Percentiles rank a stretch among this genome's conserved stretches.
These are phyloP conservation scores for Euthynnus affinis DNA, from an alignment of 2,797 vertebrate species.

Conservation along the genomic window DNA sequence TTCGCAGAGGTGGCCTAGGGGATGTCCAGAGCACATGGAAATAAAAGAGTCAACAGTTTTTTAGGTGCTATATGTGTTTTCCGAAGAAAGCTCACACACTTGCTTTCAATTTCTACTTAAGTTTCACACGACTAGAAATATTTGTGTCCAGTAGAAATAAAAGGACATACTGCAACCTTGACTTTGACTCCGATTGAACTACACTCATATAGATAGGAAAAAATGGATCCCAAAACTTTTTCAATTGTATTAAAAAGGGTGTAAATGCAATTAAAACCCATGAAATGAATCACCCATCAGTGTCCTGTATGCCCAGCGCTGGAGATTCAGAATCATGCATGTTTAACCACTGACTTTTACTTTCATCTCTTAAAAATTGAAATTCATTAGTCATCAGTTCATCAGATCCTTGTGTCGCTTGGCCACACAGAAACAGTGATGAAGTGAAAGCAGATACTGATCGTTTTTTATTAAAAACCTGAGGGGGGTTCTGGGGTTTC, in stretches of 20 bases:
- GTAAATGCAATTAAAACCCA: too few species aligned
- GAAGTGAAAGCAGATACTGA: not conserved
- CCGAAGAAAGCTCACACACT: not conserved
- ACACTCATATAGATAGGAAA: not conserved
- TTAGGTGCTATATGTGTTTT: not conserved
- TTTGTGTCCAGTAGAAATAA: not conserved
- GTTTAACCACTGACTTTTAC: not conserved
- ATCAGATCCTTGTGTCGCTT: not conserved
- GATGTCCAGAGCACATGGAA: constrained; percentile 36
- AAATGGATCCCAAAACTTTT: too few species aligned
- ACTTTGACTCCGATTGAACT: not conserved
- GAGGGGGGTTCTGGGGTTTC: not conserved
- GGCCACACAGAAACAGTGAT: not conserved
- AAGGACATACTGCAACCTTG: not conserved
- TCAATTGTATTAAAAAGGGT: too few species aligned
- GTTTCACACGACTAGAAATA: not conserved
- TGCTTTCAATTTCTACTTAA: constrained; percentile 40
- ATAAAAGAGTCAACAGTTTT: constrained; percentile 32
- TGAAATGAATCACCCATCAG: not conserved
- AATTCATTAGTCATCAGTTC: not conserved
- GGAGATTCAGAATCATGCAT: not conserved
- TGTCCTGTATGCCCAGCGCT: not conserved
- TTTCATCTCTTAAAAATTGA: not conserved
- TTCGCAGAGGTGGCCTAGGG: constrained; percentile 20
- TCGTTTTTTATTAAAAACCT: not conserved